Percentiles rank a stretch among this genome's conserved stretches.
These are phyloP conservation scores for Prietella phreatophila DNA, from an alignment of 2,113 vertebrate genomes.

Conservation along the genomic window DNA sequence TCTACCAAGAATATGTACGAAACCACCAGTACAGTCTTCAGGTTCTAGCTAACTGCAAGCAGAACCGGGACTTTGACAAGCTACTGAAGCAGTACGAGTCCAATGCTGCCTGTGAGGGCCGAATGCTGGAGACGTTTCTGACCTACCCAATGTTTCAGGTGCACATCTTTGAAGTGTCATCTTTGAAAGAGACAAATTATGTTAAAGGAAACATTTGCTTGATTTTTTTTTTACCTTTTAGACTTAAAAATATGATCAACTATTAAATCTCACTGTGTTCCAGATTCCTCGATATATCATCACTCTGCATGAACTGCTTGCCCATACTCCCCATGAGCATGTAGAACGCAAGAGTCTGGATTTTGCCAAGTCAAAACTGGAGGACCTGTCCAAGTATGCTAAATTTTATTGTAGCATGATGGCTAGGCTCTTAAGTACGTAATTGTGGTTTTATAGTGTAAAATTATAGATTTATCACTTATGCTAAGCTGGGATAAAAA, in stretches of 20 bases:
- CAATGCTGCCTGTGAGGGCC: slow-evolving; percentile 91
- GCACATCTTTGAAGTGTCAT: not conserved
- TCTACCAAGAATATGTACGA: slow-evolving; percentile 98
- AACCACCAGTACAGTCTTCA: slow-evolving; percentile 98
- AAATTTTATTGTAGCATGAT: not conserved
- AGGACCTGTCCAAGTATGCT: slow-evolving; percentile 89
- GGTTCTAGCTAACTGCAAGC: slow-evolving; percentile 97
- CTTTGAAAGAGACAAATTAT: not conserved
- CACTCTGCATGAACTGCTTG: slow-evolving; percentile 93
- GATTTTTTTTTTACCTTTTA: not conserved
- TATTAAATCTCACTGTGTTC: not conserved
- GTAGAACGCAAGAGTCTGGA: slow-evolving; percentile 96
- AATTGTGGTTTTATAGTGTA: not conserved
- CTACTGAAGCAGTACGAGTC: slow-evolving; percentile 96
- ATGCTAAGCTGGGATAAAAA: not conserved
- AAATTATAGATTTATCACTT: not conserved
- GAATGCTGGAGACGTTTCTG: slow-evolving; percentile 98
- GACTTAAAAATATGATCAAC: not conserved
- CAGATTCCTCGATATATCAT: slow-evolving; percentile 98
- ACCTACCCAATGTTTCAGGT: slow-evolving; percentile 99
- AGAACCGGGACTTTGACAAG: slow-evolving; percentile 99
- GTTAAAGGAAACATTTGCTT: not conserved
- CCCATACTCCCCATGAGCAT: slow-evolving; percentile 95
- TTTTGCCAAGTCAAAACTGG: slow-evolving; percentile 96
- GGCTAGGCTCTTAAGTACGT: not conserved